Evolutionary conservation across 2,888 invertebrate genomes (phyloP), one percentile per base, ranked within the genome.

Genomic region (Idaea dimidiata): DNA sequence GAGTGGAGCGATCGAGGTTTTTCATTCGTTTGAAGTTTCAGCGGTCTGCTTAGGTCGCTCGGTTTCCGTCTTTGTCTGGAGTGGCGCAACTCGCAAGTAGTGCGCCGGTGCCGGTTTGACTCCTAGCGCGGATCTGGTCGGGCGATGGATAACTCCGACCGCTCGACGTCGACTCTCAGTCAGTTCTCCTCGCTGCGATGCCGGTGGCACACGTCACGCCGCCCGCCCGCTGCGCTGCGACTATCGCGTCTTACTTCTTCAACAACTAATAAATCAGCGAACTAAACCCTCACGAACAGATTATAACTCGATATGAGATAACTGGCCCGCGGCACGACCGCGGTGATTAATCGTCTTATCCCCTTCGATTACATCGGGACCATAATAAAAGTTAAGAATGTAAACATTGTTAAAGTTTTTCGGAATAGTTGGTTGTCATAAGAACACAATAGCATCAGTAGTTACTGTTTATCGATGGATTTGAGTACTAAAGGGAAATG

Each of bases 271-370:
- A 89, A 90, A 88, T 89, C 86, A 87, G 77, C 79, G 78, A 81
- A 84, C 80, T 84, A 84, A 84, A 83, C 80, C 83, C 84, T 83
- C 82, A 82, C 82, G 79, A 86, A 85, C 83, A 85, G 87, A 89
- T 88, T 84, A 87, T 83, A 84, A 84, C 81, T 86, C 79, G 84
- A 87, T 84, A 88, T 84, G 82, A 88, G 89, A 88, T 89, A 88
- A 86, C 83, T 80, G 80, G 77, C 81, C 78, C 77, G 82, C 76
- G 79, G 77, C 76, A 78, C 80, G 76, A 76, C 75, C 74, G 74
- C 74, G 73, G 83, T 87, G 86, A 88, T 90, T 88, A 89, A 89
- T 87, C 79, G 84, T 81, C 18, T 18, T 17, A 18, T 77, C 68
- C 80, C 82, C 81, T 86, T 79, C 78, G 77, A 86, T 86, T 79